Base-by-base conservation (phyloP, 1,140 invertebrate genomes). In the Cepaea nemoralis region DNA sequence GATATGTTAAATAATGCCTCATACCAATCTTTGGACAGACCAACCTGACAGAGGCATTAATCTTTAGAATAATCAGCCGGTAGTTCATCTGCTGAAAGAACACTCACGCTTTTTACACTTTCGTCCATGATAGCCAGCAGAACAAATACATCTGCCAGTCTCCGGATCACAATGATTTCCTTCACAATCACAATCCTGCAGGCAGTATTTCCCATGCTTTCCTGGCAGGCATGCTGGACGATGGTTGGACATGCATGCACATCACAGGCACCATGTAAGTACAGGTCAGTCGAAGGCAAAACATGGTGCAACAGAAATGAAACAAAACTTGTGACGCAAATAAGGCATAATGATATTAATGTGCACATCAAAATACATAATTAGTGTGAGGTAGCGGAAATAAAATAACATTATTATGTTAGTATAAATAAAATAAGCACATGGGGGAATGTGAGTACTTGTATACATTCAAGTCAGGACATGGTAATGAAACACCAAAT, bases 161-260 rank as follows among this genome's bases (percentile, higher is more conserved):
- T 93, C 92, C 37, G 95, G 94, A 90, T 97, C 94, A 91, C 97
- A 99, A 22, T 95, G 95, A 83, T 95, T 96, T 89, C 96, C 95
- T 73, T 91, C 95, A 92, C 97, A 99, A 85, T 95, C 93, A 91
- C 97, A 98, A 74, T 93, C 91, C 86, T 94, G 92, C 83, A 94
- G 92, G 92, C 97, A 98, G 87, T 95, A 92, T 70, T 93, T 91
- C 67, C 97, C 97, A 92, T 94, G 98, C 85, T 91, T 93, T 70
- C 97, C 97, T 70, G 91, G 88, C 16, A 94, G 93, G 92, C 97
- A 99, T 40, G 87, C 90, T 92, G 86, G 42, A 19, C n/a, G 22
- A 50, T 8, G 40, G 73, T 42, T 48, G 42, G 42, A n/a, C 1
- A 16, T 71, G 24, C 70, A 50, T 45, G 40, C 31, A 39, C 42